Percentiles rank a stretch among this genome's conserved stretches.
phyloP scores from a whole-genome alignment of 2,797 vertebrate genomes.

The Neoniphon sammara region DNA sequence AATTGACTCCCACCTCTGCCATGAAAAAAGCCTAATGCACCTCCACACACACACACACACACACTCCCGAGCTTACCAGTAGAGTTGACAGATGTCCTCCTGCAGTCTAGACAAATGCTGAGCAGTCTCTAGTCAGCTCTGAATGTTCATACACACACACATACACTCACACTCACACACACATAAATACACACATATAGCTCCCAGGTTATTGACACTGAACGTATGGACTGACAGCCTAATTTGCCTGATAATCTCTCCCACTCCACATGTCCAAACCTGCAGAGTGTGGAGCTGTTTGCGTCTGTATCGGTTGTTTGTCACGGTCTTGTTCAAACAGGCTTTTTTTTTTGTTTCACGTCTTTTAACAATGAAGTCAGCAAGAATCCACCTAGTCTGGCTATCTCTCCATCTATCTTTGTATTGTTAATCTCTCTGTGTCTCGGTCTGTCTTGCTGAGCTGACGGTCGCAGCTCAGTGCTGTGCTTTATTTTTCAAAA shows the following conservation, averaged over 20 bases:
- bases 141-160: constrained; percentile 11
- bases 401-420: constrained; percentile 8
- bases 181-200: constrained; percentile 1
- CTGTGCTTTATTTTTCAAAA: constrained; percentile 64
- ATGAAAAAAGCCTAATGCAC: constrained; percentile 61
- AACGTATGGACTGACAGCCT: constrained; percentile 29
- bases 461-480: constrained; percentile 40
- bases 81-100: constrained; percentile 30
- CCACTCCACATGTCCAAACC: constrained; percentile 43
- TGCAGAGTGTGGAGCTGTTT: constrained; percentile 20
- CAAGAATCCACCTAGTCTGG: constrained; percentile 11
- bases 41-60: constrained; percentile 37
- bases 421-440: neutral
- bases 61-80: constrained; percentile 7
- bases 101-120: constrained; percentile 19
- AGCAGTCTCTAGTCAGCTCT: constrained; percentile 1
- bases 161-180: neutral
- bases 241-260: constrained; percentile 30
- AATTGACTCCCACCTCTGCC: constrained; percentile 60
- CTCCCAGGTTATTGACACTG: neutral
- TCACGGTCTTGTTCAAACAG: constrained; percentile 53
- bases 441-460: constrained; percentile 7
- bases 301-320: constrained; percentile 29
- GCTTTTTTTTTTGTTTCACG: constrained; percentile 36
- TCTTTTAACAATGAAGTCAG: constrained; percentile 29